phyloP scores from a whole-genome alignment of 23 tunicate genomes.

The Styela plicata region DNA sequence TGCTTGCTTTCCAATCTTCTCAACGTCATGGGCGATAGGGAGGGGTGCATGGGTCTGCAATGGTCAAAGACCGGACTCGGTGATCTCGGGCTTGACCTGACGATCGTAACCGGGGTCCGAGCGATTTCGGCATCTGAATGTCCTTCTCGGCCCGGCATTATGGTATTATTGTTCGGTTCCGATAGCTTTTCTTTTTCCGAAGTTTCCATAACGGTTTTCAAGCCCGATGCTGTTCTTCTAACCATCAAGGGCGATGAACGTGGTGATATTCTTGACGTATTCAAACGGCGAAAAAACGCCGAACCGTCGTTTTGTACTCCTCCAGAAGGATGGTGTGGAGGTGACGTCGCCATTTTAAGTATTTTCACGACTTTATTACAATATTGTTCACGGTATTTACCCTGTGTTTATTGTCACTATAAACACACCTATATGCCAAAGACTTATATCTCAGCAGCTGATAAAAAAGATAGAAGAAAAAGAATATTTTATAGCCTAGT shows the following conservation, averaged over 20 bases:
- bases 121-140: background rate
- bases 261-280: background rate
- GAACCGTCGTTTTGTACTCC: conserved; percentile 4
- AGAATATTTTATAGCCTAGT: too few species aligned
- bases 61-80: conserved; percentile 11
- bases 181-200: background rate
- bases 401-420: background rate
- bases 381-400: background rate
- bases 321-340: background rate
- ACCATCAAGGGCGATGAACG: conserved; percentile 8
- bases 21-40: conserved; percentile 73
- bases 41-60: conserved; percentile 25
- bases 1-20: conserved; percentile 73
- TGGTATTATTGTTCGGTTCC: conserved; percentile 5
- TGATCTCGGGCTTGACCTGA: conserved; percentile 17
- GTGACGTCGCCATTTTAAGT: background rate
- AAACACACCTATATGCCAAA: background rate
- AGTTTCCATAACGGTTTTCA: conserved; percentile 6
- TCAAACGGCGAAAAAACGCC: conserved; percentile 3
- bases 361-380: background rate
- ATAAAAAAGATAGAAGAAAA: too few species aligned
- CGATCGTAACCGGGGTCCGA: conserved; percentile 20
- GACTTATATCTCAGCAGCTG: background rate
- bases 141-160: background rate
- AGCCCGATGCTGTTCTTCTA: conserved; percentile 13